Evolutionary conservation across 2,113 vertebrate genomes (phyloP).

Genomic region (Xiphophorus maculatus): DNA sequence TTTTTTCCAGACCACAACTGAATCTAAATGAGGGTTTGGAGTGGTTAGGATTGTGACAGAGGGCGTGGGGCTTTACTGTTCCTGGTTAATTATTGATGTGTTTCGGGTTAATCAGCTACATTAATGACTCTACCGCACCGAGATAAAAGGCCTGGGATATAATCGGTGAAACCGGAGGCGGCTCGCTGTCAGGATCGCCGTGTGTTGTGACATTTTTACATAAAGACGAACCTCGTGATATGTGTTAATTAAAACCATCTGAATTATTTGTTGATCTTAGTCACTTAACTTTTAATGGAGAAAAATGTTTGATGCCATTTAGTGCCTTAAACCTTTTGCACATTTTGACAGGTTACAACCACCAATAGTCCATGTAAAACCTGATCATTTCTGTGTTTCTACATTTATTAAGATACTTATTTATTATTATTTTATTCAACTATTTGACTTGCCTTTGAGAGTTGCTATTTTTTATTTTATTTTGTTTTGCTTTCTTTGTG

Average conservation of each 20-base stretch:
- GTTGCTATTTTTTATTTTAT: no score
- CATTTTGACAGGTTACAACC: no score
- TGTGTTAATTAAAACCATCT: background rate
- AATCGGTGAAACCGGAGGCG: background rate
- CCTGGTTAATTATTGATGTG: conserved; percentile 76
- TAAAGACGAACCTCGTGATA: background rate
- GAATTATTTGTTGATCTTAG: background rate
- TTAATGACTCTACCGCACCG: conserved; percentile 33
- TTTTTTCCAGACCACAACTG: conserved; percentile 41
- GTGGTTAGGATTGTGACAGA: conserved; percentile 56
- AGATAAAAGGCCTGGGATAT: conserved; percentile 43
- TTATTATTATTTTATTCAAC: no score
- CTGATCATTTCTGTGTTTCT: no score
- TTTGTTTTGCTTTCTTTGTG: no score
- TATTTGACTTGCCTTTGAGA: no score
- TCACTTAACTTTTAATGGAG: background rate
- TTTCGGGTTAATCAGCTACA: conserved; percentile 68
- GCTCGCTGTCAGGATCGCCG: background rate
- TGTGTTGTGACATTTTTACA: conserved; percentile 10
- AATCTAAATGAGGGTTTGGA: conserved; percentile 53
- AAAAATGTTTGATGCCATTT: background rate
- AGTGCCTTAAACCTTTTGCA: background rate
- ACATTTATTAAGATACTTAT: no score
- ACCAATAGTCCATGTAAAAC: no score
- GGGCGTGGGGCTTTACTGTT: conserved; percentile 62